Percentiles rank a stretch among this genome's conserved stretches.
These are phyloP conservation scores for Ranitomeya imitator DNA, from an alignment of 2,113 vertebrate genomes.

Conservation along the genomic window DNA sequence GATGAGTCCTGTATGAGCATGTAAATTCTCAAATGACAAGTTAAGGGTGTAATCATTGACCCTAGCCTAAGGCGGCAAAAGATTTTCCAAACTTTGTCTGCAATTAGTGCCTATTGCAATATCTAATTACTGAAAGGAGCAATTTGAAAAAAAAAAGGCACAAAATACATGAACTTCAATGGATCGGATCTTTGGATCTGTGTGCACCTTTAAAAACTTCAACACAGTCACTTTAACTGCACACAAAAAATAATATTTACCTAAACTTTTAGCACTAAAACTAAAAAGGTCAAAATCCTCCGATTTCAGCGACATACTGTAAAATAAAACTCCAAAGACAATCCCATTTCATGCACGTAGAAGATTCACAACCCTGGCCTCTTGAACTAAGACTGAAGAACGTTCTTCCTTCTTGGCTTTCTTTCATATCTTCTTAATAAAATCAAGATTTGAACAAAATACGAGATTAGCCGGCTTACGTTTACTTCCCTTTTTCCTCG, in stretches of 20 bases:
- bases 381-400: neutral
- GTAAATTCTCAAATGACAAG: neutral
- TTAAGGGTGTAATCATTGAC: neutral
- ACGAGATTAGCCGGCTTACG: constrained; percentile 38
- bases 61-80: no score
- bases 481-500: constrained; percentile 35
- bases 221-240: neutral
- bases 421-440: constrained; percentile 46
- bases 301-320: neutral
- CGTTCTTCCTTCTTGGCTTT: constrained; percentile 20
- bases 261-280: neutral
- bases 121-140: neutral
- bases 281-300: neutral
- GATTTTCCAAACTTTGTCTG: neutral
- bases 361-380: neutral
- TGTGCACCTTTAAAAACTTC: neutral
- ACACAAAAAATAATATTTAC: neutral
- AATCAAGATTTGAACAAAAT: constrained; percentile 42
- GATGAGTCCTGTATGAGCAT: no score
- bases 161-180: neutral
- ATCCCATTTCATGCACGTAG: neutral
- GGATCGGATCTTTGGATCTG: neutral
- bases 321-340: neutral
- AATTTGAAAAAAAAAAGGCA: neutral
- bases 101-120: neutral